Evolutionary conservation across 2,113 vertebrate species (phyloP).

Genomic region (Illadopsis cleaveri): DNA sequence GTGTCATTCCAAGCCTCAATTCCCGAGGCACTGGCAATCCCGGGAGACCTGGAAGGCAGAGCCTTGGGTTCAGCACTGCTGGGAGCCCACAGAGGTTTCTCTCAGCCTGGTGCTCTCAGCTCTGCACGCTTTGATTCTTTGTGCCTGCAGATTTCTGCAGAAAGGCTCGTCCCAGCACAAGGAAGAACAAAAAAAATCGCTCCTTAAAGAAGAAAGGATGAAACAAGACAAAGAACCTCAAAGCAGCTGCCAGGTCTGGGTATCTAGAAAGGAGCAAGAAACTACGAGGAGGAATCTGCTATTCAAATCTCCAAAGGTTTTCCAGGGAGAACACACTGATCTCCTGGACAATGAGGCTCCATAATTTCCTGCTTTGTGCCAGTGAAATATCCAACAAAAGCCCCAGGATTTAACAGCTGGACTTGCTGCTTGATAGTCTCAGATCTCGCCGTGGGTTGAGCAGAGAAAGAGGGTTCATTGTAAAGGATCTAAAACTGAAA

Average conservation of each 20-base stretch:
- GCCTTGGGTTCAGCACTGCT: neutral
- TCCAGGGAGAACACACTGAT: neutral
- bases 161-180: constrained; percentile 9
- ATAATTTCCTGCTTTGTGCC: neutral
- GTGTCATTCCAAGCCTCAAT: accelerated
- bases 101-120: neutral
- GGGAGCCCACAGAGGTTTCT: neutral
- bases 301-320: constrained; percentile 7
- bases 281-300: constrained; percentile 29
- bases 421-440: neutral
- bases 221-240: constrained; percentile 58
- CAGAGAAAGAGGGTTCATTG: neutral
- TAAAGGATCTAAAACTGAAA: neutral
- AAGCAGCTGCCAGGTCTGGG: constrained; percentile 21
- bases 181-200: neutral
- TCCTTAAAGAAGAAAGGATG: constrained; percentile 64
- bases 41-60: neutral
- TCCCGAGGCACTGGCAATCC: neutral
- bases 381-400: constrained; percentile 3
- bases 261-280: constrained; percentile 54
- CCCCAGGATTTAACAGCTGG: neutral
- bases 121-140: constrained; percentile 15
- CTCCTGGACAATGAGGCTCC: neutral
- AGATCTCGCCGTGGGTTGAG: constrained; percentile 16
- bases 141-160: constrained; percentile 8